These are phyloP conservation scores for Sternarchorhynchus goeldii DNA, from an alignment of 2,797 vertebrate genomes.

Conservation along the genomic window DNA sequence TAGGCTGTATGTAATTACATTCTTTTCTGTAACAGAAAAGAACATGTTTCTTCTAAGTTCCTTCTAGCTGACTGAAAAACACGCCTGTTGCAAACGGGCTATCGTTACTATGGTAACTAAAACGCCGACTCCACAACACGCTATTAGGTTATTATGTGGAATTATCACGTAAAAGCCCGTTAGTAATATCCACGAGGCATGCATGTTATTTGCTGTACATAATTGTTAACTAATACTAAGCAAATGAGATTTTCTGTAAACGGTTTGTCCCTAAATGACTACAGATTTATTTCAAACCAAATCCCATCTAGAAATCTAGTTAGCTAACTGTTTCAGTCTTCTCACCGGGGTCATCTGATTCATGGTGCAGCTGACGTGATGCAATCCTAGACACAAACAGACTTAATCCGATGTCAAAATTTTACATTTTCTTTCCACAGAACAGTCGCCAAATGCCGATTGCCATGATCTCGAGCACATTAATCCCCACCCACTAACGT, in stretches of 20 bases:
- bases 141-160: constrained; percentile 2
- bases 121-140: constrained; percentile 63
- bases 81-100: background rate
- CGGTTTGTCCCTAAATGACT: background rate
- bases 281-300: background rate
- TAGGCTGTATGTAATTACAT: too few relatives aligned
- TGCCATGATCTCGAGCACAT: constrained; percentile 10
- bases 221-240: background rate
- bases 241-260: background rate
- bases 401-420: constrained; percentile 17
- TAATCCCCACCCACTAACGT: constrained; percentile 32
- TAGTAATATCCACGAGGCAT: background rate
- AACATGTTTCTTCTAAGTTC: background rate
- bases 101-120: constrained; percentile 53
- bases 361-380: constrained; percentile 17
- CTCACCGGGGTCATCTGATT: constrained; percentile 51
- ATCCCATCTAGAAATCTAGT: too few relatives aligned
- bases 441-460: background rate
- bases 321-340: background rate
- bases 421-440: background rate
- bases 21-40: too few relatives aligned
- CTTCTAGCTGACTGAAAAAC: background rate
- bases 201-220: background rate
- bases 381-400: constrained; percentile 7
- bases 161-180: background rate